phyloP scores from a whole-genome alignment of 2,113 vertebrate species.

The Amazona vittata region DNA sequence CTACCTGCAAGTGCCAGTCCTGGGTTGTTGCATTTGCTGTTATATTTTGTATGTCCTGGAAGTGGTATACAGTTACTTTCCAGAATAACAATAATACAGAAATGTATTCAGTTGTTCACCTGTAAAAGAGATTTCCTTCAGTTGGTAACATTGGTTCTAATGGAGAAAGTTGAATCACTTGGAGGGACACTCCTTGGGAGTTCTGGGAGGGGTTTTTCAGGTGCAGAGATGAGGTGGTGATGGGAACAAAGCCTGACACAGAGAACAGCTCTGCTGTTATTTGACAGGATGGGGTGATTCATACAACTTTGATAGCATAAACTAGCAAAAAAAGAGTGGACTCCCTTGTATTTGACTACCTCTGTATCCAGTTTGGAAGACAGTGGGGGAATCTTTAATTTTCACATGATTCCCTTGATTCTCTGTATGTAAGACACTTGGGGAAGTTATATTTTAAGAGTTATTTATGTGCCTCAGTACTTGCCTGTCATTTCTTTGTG shows the following conservation, averaged over 20 bases:
- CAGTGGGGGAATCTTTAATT: not conserved
- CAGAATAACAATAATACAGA: not conserved
- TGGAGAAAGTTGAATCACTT: not conserved
- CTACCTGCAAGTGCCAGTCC: not conserved
- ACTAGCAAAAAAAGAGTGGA: not conserved
- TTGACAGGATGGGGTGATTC: not conserved
- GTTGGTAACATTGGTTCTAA: not conserved
- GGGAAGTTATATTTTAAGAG: not conserved
- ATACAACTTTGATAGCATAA: not conserved
- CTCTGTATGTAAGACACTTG: not conserved
- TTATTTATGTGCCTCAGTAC: not conserved
- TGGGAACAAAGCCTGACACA: rapidly evolving
- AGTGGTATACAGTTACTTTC: not conserved
- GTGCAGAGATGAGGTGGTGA: rapidly evolving
- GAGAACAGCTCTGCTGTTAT: not conserved
- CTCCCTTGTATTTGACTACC: not conserved
- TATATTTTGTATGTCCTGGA: not conserved
- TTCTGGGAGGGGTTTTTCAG: not conserved
- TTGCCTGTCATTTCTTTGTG: not conserved
- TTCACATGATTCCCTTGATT: not conserved
- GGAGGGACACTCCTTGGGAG: not conserved
- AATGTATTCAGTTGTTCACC: not conserved
- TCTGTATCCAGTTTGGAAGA: not conserved
- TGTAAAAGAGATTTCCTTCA: not conserved
- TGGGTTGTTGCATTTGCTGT: not conserved